Conservation (phyloP, 2,113 vertebrate genomes). For the Ophthalmotilapia sp. region DNA sequence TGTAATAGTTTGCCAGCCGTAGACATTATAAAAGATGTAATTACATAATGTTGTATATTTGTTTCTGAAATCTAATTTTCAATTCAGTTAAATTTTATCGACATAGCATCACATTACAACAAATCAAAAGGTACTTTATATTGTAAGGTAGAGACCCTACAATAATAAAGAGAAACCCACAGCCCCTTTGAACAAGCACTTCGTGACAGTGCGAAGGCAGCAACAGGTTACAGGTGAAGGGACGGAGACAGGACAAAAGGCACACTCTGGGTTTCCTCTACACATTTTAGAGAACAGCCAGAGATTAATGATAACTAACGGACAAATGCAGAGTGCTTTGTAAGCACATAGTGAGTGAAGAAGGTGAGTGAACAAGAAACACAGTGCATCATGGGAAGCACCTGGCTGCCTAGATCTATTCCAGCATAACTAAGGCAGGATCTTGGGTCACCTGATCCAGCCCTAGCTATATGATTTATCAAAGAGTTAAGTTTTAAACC, state of each 20-base stretch:
- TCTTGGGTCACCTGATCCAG: background rate
- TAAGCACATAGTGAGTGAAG: background rate
- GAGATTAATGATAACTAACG: background rate
- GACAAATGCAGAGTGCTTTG: background rate
- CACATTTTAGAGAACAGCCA: background rate
- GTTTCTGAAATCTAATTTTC: background rate
- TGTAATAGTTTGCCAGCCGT: background rate
- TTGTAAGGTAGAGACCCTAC: background rate
- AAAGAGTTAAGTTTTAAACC: background rate
- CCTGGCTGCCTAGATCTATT: background rate
- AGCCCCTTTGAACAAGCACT: background rate
- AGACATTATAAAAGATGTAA: background rate
- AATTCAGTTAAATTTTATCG: background rate
- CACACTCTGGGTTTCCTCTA: background rate
- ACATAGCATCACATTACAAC: background rate
- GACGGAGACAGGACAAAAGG: background rate
- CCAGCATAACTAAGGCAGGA: background rate
- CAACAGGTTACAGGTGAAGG: background rate
- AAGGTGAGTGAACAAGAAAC: background rate
- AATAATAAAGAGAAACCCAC: background rate
- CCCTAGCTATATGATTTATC: background rate
- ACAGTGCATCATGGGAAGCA: background rate
- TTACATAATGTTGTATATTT: rapidly evolving
- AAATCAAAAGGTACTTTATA: background rate
- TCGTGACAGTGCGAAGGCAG: background rate